Evolutionary conservation across 1,140 invertebrate species (phyloP).

Genomic region (Nylanderia fulva): DNA sequence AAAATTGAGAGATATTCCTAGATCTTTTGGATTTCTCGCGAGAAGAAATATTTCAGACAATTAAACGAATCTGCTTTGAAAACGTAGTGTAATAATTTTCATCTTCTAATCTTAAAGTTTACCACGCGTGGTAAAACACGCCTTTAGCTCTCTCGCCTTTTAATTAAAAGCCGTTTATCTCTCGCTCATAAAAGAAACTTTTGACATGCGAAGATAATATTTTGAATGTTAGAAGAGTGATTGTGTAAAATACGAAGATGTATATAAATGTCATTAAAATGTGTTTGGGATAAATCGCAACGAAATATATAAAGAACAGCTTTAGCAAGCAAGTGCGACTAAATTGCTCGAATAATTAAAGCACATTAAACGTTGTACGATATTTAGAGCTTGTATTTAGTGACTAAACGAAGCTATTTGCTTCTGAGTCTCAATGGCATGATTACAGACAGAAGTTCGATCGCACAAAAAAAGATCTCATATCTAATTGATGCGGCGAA

Average conservation of each 20-base stretch:
- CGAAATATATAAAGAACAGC: too few species aligned
- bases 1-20: not conserved
- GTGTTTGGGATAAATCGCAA: not conserved
- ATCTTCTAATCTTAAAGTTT: conserved; percentile 1
- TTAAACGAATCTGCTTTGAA: not conserved
- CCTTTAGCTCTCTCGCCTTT: not conserved
- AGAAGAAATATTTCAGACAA: not conserved
- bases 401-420: not conserved
- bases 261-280: not conserved
- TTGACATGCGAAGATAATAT: not conserved
- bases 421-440: conserved; percentile 7
- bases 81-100: not conserved
- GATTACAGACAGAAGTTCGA: not conserved
- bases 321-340: not conserved
- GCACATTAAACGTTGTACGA: not conserved
- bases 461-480: not conserved
- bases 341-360: conserved; percentile 11
- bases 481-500: not conserved
- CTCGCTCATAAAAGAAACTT: not conserved
- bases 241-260: not conserved
- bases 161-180: conserved; percentile 20
- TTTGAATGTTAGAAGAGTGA: conserved; percentile 1
- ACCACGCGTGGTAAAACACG: not conserved
- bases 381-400: not conserved
- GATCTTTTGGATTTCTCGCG: not conserved